Conservation (phyloP, 2,113 vertebrate genomes). For the Sclerurus mexicanus region DNA sequence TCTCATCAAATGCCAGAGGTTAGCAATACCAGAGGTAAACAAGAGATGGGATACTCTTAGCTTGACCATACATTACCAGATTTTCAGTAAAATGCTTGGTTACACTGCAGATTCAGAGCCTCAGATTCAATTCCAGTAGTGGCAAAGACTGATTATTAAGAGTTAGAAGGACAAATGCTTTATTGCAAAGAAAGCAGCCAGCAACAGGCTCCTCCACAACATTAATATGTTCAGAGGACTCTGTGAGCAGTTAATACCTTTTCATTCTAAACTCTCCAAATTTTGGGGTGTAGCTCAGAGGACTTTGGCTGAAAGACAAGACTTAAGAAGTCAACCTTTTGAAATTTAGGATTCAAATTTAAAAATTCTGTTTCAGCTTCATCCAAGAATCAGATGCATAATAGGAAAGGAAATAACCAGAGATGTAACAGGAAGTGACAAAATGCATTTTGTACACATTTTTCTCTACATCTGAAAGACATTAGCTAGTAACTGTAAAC, state of each 20-base stretch:
- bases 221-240: background rate
- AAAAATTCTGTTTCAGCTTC: background rate
- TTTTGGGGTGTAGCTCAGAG: background rate
- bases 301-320: background rate
- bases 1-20: background rate
- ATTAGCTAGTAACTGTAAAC: background rate
- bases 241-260: background rate
- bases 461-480: background rate
- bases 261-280: background rate
- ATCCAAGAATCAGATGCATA: background rate
- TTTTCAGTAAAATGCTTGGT: background rate
- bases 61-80: background rate
- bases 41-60: background rate
- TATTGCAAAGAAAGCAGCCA: background rate
- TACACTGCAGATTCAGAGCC: background rate
- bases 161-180: background rate
- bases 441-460: background rate
- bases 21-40: background rate
- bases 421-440: background rate
- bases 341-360: background rate
- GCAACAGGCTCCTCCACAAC: background rate
- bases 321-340: background rate
- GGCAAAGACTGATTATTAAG: background rate
- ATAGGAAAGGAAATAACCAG: background rate
- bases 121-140: background rate